Evolutionary conservation across 2,113 vertebrate genomes (phyloP).

Genomic region (Malaclemys terrapin): DNA sequence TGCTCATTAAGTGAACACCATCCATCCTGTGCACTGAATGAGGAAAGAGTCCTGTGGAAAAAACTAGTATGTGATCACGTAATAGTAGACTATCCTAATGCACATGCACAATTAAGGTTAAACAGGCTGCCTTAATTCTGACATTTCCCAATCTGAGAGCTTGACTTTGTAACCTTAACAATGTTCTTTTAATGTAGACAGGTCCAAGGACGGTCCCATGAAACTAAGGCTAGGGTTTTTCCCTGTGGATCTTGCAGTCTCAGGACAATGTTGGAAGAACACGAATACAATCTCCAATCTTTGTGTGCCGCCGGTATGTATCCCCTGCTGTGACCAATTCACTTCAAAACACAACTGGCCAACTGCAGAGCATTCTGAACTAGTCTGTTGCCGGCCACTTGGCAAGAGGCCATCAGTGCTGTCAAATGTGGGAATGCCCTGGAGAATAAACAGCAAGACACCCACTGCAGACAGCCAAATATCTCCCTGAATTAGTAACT

Average conservation of each 20-base stretch:
- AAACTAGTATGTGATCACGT: not conserved
- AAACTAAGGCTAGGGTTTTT: not conserved
- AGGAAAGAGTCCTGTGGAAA: not conserved
- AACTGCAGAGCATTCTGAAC: not conserved
- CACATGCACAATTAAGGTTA: not conserved
- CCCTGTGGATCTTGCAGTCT: not conserved
- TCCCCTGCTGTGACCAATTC: not conserved
- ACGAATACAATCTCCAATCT: not conserved
- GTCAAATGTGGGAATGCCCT: not conserved
- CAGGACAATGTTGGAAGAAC: not conserved
- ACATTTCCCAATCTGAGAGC: not conserved
- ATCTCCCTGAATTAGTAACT: not conserved
- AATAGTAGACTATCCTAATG: not conserved
- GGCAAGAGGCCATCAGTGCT: accelerated
- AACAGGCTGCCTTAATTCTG: accelerated
- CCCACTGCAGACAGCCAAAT: not conserved
- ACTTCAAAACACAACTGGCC: not conserved
- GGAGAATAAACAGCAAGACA: not conserved
- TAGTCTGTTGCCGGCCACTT: not conserved
- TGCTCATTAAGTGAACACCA: not conserved
- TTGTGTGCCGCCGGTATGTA: accelerated
- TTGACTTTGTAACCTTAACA: not conserved
- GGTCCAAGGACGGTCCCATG: not conserved
- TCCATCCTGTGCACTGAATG: not conserved
- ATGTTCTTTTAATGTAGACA: not conserved